Evolutionary conservation across 2,113 vertebrate species (phyloP).

Genomic region (Gymnarchus niloticus): DNA sequence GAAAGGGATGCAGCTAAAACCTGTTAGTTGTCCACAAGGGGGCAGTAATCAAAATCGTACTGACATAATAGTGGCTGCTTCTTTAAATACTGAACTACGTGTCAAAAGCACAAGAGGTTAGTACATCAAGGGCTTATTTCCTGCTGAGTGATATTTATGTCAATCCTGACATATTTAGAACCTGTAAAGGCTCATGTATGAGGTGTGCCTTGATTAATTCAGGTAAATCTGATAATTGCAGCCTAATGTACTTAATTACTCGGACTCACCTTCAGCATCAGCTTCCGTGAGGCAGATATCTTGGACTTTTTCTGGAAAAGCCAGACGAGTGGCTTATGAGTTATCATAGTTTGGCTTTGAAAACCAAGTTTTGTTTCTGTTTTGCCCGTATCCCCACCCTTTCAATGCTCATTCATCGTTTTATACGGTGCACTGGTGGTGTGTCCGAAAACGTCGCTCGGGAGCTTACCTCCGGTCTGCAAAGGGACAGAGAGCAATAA

Average conservation of each 20-base stretch:
- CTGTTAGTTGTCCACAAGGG: neutral
- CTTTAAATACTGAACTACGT: neutral
- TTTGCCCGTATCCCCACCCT: neutral
- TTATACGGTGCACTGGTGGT: too few species aligned
- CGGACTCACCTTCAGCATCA: slow-evolving; percentile 77
- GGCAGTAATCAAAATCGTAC: neutral
- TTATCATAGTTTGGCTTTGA: neutral
- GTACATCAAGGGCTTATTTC: neutral
- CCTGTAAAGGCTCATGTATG: neutral
- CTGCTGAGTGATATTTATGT: neutral
- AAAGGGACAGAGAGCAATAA: slow-evolving; percentile 17
- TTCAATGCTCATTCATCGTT: neutral
- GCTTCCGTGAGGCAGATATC: slow-evolving; percentile 93
- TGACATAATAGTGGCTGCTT: neutral
- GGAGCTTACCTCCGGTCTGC: slow-evolving; percentile 56
- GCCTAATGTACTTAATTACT: neutral
- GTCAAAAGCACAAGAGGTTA: neutral
- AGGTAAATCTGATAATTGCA: too few species aligned
- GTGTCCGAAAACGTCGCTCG: neutral
- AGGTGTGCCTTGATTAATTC: neutral
- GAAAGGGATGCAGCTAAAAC: neutral
- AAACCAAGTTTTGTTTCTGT: neutral
- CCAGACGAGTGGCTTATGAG: neutral
- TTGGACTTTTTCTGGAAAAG: slow-evolving; percentile 77
- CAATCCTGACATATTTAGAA: neutral